Evolutionary conservation across 2,888 invertebrate genomes (phyloP).

Genomic region (Nephrocerus scutellatus): DNA sequence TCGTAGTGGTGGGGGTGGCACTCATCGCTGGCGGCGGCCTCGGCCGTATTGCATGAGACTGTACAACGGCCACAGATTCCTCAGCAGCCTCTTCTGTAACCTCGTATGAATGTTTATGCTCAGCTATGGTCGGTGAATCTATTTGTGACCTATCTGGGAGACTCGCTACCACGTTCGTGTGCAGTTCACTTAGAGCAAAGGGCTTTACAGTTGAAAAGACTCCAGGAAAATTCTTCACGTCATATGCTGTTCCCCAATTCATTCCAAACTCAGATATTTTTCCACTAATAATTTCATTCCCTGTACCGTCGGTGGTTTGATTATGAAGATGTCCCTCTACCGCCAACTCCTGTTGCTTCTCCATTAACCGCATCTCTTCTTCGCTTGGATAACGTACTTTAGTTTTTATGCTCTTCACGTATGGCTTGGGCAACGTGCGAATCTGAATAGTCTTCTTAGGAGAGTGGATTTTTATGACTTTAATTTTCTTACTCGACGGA

Average conservation of each 20-base stretch:
- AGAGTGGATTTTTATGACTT: slow-evolving; percentile 35
- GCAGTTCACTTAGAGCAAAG: slow-evolving; percentile 32
- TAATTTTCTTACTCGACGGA: slow-evolving; percentile 35
- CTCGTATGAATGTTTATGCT: slow-evolving; percentile 33
- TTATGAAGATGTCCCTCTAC: slow-evolving; percentile 35
- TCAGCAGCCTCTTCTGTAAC: slow-evolving; percentile 42
- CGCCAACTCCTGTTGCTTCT: slow-evolving; percentile 41
- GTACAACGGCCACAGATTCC: slow-evolving; percentile 9
- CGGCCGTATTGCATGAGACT: too few species aligned
- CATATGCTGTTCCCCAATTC: slow-evolving; percentile 38
- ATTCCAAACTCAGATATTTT: slow-evolving; percentile 36
- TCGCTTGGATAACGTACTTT: slow-evolving; percentile 20
- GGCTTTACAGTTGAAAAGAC: slow-evolving; percentile 29
- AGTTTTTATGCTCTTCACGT: slow-evolving; percentile 17
- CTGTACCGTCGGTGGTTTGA: slow-evolving; percentile 29
- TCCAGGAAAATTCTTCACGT: too few species aligned
- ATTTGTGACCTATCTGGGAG: too few species aligned
- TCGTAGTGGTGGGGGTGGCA: slow-evolving; percentile 18
- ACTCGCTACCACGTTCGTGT: slow-evolving; percentile 36
- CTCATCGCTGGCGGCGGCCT: too few species aligned
- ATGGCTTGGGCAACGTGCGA: slow-evolving; percentile 16
- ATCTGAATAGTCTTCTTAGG: slow-evolving; percentile 34
- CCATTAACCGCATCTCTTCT: slow-evolving; percentile 31
- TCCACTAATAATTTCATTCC: too few species aligned
- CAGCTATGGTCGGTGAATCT: background rate